These are phyloP conservation scores for Butorides virescens DNA, from an alignment of 2,113 vertebrate genomes.

Conservation along the genomic window DNA sequence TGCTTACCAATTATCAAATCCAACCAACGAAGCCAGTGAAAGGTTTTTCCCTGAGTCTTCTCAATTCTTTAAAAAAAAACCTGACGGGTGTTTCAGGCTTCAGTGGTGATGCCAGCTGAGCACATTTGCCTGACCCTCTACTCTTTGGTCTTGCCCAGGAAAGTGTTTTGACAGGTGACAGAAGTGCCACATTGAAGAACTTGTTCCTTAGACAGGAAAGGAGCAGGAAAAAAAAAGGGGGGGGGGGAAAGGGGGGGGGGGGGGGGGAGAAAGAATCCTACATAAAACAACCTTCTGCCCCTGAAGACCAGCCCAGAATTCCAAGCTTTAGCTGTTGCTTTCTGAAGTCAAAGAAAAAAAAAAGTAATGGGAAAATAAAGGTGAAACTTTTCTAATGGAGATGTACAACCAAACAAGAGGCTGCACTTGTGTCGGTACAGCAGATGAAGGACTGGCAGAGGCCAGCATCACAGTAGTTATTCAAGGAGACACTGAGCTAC, in stretches of 20 bases:
- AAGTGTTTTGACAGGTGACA: not conserved
- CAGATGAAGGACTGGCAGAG: not conserved
- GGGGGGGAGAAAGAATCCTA: not conserved
- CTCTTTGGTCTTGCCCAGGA: not conserved
- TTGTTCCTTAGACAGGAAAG: conserved; percentile 1
- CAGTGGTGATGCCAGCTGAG: not conserved
- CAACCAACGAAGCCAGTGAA: not conserved
- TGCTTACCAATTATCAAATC: not conserved
- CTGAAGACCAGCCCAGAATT: not conserved
- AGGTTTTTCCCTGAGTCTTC: not conserved
- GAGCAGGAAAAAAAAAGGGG: not conserved
- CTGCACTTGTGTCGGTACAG: not conserved
- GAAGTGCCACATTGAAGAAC: not conserved
- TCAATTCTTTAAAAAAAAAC: not conserved
- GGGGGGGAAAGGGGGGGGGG: too few relatives aligned
- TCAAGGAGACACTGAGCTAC: not conserved
- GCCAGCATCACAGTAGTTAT: not conserved
- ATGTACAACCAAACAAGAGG: not conserved
- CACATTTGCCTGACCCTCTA: not conserved
- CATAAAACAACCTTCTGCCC: not conserved
- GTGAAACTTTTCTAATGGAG: not conserved
- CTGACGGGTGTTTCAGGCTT: not conserved
- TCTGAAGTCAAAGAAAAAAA: not conserved
- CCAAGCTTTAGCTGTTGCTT: not conserved
- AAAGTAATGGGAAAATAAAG: not conserved